These are phyloP conservation scores for Sicus ferrugineus DNA, from an alignment of 2,888 invertebrate species.

Conservation along the genomic window DNA sequence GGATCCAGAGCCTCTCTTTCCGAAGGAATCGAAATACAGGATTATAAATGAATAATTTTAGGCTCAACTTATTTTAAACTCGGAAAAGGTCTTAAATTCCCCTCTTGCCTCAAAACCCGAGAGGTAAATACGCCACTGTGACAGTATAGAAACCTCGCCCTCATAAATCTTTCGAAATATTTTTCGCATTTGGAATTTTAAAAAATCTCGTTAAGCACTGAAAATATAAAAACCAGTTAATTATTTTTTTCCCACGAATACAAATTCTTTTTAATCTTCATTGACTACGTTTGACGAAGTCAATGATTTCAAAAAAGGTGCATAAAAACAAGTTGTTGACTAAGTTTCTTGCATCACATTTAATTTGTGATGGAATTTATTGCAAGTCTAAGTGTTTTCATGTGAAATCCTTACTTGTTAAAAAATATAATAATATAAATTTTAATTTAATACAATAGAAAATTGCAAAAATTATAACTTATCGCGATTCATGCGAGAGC, in stretches of 20 bases:
- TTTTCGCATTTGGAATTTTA: neutral
- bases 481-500: too few relatives aligned
- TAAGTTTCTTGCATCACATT: too few relatives aligned
- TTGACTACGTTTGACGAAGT: neutral
- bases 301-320: neutral
- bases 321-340: neutral
- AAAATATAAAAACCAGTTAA: neutral
- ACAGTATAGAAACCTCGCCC: neutral
- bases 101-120: too few relatives aligned
- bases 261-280: neutral
- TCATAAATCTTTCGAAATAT: neutral
- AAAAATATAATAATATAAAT: too few relatives aligned
- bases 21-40: too few relatives aligned
- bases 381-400: neutral
- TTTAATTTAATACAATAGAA: neutral
- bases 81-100: too few relatives aligned
- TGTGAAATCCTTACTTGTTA: neutral
- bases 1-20: too few relatives aligned
- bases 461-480: too few relatives aligned
- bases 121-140: too few relatives aligned
- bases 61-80: too few relatives aligned
- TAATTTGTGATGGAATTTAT: too few relatives aligned
- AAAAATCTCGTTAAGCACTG: neutral
- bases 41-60: too few relatives aligned
- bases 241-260: neutral